Evolutionary conservation across 2,888 invertebrate species (phyloP), one percentile per base, ranked within the genome.

Genomic region (Taphrorychus bicolor): DNA sequence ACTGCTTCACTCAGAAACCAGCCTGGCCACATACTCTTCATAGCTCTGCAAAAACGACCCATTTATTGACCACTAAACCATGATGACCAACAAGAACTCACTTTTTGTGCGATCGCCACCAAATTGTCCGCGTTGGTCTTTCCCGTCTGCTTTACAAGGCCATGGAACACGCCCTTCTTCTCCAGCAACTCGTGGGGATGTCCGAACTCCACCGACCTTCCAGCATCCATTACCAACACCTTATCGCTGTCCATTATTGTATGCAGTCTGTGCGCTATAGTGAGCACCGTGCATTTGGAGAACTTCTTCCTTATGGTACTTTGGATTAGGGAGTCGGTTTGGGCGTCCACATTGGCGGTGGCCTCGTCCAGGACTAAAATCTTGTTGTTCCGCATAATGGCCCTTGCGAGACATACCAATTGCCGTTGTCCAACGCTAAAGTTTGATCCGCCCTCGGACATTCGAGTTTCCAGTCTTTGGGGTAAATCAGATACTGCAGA

Each of bases 211-310:
- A 87, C 86, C 78, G 89, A 85, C 19, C 68, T 88, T 0, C 94
- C 93, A 22, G 89, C 89, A 77, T 92, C 91, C 86, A 94, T 87
- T n/a, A 93, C 92, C 72, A 93, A 78, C 59, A 93, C 89, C 81
- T 88, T 87, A 82, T 93, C 91, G 0, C 90, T 91, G 81, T 94
- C 93, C 89, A 94, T 92, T 56, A 94, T 89, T 0, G 93, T 93
- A 76, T 93, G 88, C 3, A 94, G 85, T 41, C 93, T 85, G 81
- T 93, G 93, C 21, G 93, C 93, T 49, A 93, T 91, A 0, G 92
- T 93, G 21, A 93, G 84, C 32, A 93, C 92, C 0, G 92, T 92
- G 78, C 92, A 93, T 17, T 87, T 84, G 0, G 84, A 85, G 77
- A 93, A 93, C 78, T 91, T 91, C 57, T 83, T 84, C 68, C 91